Conservation (phyloP, 2,888 invertebrate species). For the Listrodromus nycthemerus region DNA sequence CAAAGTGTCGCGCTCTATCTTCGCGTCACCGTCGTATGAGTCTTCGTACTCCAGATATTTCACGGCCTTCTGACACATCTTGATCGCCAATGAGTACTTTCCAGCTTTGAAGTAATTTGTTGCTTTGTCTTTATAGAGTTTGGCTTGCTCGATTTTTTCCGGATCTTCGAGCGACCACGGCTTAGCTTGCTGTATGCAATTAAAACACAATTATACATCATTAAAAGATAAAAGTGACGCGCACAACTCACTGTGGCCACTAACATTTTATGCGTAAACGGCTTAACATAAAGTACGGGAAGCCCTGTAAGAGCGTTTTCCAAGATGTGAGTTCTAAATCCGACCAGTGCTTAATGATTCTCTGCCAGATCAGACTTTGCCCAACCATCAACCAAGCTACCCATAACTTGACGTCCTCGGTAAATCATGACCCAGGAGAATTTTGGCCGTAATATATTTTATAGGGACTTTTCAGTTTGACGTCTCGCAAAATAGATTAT, state of each 20-base stretch:
- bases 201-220: conserved; percentile 31
- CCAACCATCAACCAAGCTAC: too few relatives aligned
- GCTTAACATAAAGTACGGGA: too few relatives aligned
- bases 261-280: not conserved
- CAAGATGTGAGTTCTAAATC: too few relatives aligned
- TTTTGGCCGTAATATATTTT: too few relatives aligned
- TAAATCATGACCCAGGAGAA: too few relatives aligned
- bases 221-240: conserved; percentile 8
- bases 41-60: conserved; percentile 86
- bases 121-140: conserved; percentile 95
- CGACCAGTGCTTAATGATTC: too few relatives aligned
- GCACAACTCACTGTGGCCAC: too few relatives aligned
- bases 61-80: conserved; percentile 93
- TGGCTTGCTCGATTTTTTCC: conserved; percentile 93
- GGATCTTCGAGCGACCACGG: conserved; percentile 92
- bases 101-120: conserved; percentile 94
- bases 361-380: too few relatives aligned
- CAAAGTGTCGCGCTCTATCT: conserved; percentile 86
- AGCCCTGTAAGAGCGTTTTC: too few relatives aligned
- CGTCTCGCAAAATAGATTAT: not conserved
- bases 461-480: too few relatives aligned
- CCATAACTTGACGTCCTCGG: too few relatives aligned
- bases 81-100: conserved; percentile 92
- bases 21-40: conserved; percentile 84
- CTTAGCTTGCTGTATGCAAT: conserved; percentile 87